Conservation (phyloP, 2,113 vertebrate species). For the Apteryx owenii region DNA sequence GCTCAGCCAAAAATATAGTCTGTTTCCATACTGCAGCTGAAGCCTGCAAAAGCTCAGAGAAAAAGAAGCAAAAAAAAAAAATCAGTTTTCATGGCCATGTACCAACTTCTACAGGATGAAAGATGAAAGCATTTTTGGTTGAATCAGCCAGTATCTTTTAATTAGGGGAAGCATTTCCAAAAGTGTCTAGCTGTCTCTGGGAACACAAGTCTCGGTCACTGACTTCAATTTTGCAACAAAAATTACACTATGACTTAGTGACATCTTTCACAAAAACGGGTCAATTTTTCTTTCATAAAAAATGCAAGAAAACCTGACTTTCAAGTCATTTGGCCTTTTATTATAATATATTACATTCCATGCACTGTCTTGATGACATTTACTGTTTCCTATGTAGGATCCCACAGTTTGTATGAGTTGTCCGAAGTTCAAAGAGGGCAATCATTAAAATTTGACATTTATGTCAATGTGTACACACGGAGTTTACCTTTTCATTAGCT, state of each 20-base stretch:
- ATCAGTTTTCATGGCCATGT: constrained; percentile 57
- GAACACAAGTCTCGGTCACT: constrained; percentile 40
- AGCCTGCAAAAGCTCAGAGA: constrained; percentile 53
- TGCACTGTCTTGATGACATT: constrained; percentile 60
- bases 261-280: constrained; percentile 55
- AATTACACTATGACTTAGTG: constrained; percentile 49
- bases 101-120: constrained; percentile 60
- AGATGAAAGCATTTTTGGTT: constrained; percentile 62
- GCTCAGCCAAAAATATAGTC: constrained; percentile 64
- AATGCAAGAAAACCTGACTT: constrained; percentile 65
- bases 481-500: constrained; percentile 70
- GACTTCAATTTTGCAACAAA: constrained; percentile 57
- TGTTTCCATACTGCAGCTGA: constrained; percentile 52
- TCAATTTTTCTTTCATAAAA: constrained; percentile 68
- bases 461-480: constrained; percentile 50
- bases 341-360: constrained; percentile 63
- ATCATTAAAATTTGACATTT: constrained; percentile 75
- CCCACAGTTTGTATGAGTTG: constrained; percentile 15
- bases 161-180: constrained; percentile 53
- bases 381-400: constrained; percentile 54
- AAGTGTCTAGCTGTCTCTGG: constrained; percentile 39
- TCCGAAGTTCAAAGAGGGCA: constrained; percentile 58
- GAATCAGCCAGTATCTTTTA: constrained; percentile 47
- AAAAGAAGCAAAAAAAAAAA: not conserved
- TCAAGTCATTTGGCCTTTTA: constrained; percentile 70